Base-by-base conservation (phyloP, 2,888 invertebrate species). In the Hypselothyrea guttata region DNA sequence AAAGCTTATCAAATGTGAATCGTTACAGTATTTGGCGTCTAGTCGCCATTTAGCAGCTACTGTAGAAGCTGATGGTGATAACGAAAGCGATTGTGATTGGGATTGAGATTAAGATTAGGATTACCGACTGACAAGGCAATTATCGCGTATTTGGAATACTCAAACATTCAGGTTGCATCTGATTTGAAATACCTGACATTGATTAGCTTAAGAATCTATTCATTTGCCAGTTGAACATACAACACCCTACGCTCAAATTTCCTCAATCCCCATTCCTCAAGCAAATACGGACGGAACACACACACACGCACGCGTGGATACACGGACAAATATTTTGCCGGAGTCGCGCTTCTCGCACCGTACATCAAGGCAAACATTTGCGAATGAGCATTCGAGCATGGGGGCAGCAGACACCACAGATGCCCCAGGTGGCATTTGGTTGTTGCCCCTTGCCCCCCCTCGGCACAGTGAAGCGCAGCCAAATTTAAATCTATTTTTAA, bases 321-420 rank as follows among this genome's bases (percentile, higher is more conserved):
- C 4, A 3, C 7, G 33, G n/a, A 30, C 13, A 28, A 22, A 22
- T 22, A 22, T 22, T 22, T 22, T 22, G 22, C 22, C 22, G 22
- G 22, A 22, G 22, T 22, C 22, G 22, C 22, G 22, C 22, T 48
- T 68, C 71, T 63, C 72, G 64, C 78, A 63, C 78, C 75, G 56
- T 73, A 59, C 61, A 59, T 63, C 66, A 63, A 75, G 69, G 61
- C 79, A 76, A 79, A 75, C 76, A 76, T 76, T 76, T 76, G 66
- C 76, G 72, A 75, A 69, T 75, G 79, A 75, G 75, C 75, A 72
- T 63, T 63, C 58, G 60, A 71, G 79, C 75, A 52, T 68, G 62
- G 72, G 72, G 60, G 59, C 57, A 56, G 48, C 63, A 72, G 41
- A 62, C 55, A 44, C 64, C 61, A 40, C 56, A 62, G 54, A 34